These are phyloP conservation scores for Lipophrys pholis DNA, from an alignment of 2,113 vertebrate species.

Conservation along the genomic window DNA sequence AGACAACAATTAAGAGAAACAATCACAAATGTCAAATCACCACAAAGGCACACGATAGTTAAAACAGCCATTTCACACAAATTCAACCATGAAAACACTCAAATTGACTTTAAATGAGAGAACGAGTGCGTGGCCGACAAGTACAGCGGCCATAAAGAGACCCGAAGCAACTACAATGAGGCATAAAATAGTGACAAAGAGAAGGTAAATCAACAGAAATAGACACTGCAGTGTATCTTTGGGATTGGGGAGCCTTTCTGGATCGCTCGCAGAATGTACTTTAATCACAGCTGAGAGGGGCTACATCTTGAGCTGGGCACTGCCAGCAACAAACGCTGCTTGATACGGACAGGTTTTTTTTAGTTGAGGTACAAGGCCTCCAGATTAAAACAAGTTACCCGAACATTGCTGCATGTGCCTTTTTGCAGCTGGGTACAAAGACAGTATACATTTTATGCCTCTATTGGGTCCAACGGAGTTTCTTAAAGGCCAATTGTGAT, in stretches of 20 bases:
- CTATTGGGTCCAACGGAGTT: conserved; percentile 2
- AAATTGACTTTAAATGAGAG: not conserved
- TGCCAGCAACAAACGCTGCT: no score
- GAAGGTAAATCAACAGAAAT: no score
- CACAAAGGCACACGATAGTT: not conserved
- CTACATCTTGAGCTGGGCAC: not conserved
- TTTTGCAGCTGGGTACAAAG: not conserved
- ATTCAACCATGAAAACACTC: not conserved
- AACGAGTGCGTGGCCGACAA: not conserved
- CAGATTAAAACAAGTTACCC: not conserved
- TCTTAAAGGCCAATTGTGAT: not conserved
- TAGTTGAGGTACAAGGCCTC: not conserved
- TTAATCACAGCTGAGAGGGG: not conserved
- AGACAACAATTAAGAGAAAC: no score
- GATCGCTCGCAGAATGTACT: no score
- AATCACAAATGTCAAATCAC: not conserved
- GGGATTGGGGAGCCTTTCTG: no score
- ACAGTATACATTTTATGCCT: not conserved
- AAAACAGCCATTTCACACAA: not conserved
- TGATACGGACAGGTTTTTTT: no score
- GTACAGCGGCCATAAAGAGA: not conserved
- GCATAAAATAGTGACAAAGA: no score
- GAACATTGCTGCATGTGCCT: not conserved
- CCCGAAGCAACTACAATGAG: no score
- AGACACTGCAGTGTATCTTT: no score